phyloP scores from a whole-genome alignment of 1,140 invertebrate species.

The Andricus grossulariae region DNA sequence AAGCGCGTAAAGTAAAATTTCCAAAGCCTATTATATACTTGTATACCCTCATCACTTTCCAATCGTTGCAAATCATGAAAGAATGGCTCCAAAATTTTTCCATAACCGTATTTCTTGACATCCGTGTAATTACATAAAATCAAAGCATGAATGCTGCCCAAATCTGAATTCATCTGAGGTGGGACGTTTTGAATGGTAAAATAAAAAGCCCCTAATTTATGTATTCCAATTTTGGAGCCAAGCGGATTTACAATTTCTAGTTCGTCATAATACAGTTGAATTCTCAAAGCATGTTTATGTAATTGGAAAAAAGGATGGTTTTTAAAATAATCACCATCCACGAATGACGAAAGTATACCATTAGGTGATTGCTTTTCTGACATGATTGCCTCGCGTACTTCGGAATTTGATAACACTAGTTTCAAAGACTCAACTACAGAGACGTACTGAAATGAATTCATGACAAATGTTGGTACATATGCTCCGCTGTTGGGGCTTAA shows the following conservation, averaged over 20 bases:
- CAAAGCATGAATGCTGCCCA: slow-evolving; percentile 30
- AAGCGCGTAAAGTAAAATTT: slow-evolving; percentile 36
- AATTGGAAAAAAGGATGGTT: slow-evolving; percentile 16
- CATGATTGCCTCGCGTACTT: slow-evolving; percentile 13
- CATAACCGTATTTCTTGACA: too few species aligned
- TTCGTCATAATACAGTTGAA: slow-evolving; percentile 39
- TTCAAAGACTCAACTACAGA: background rate
- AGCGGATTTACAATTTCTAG: slow-evolving; percentile 28
- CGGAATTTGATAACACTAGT: slow-evolving; percentile 21
- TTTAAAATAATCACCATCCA: slow-evolving; percentile 30
- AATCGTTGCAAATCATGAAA: slow-evolving; percentile 34
- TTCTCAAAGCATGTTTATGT: slow-evolving; percentile 23
- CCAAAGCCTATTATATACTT: background rate
- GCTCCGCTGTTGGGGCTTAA: background rate
- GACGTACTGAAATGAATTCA: slow-evolving; percentile 33
- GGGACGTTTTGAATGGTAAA: slow-evolving; percentile 32
- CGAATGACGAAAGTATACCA: background rate
- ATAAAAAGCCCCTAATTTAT: slow-evolving; percentile 36
- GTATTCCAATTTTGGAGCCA: slow-evolving; percentile 37
- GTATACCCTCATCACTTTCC: slow-evolving; percentile 39
- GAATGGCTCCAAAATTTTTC: background rate
- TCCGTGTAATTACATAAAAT: background rate
- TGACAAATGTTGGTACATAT: background rate
- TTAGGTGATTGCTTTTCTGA: background rate
- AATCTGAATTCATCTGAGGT: slow-evolving; percentile 30